phyloP scores from a whole-genome alignment of 2,113 vertebrate genomes.

The Tragelaphus imberbis region DNA sequence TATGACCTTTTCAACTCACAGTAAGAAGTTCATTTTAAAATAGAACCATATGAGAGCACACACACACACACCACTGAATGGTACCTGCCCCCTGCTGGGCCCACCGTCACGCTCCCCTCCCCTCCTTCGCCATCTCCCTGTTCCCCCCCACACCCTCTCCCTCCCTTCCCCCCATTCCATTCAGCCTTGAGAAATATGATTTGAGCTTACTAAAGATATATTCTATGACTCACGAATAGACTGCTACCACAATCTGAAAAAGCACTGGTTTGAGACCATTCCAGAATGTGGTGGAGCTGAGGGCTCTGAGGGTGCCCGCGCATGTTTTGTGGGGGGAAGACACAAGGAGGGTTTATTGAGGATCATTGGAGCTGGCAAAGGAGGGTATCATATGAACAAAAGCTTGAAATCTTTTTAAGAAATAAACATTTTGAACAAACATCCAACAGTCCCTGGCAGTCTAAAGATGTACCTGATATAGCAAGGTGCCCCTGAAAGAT shows the following conservation, averaged over 20 bases:
- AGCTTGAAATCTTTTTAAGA: background rate
- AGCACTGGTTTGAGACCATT: background rate
- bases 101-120: fast-evolving
- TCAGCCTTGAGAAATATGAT: background rate
- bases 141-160: fast-evolving
- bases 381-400: background rate
- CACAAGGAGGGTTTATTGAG: background rate
- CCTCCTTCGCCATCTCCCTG: fast-evolving
- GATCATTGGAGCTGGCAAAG: background rate
- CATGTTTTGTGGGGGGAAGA: background rate
- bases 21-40: background rate
- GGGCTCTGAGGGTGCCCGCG: background rate
- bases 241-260: background rate
- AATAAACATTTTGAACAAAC: background rate
- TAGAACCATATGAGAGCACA: fast-evolving
- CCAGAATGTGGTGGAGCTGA: background rate
- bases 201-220: background rate
- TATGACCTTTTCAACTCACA: background rate
- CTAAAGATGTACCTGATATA: fast-evolving
- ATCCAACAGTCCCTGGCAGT: background rate
- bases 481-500: background rate
- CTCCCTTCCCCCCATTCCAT: background rate
- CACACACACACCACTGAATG: background rate
- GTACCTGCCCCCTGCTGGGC: fast-evolving
- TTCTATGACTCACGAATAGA: background rate